Evolutionary conservation across 2,113 vertebrate species (phyloP).

Genomic region (Trachemys scripta): DNA sequence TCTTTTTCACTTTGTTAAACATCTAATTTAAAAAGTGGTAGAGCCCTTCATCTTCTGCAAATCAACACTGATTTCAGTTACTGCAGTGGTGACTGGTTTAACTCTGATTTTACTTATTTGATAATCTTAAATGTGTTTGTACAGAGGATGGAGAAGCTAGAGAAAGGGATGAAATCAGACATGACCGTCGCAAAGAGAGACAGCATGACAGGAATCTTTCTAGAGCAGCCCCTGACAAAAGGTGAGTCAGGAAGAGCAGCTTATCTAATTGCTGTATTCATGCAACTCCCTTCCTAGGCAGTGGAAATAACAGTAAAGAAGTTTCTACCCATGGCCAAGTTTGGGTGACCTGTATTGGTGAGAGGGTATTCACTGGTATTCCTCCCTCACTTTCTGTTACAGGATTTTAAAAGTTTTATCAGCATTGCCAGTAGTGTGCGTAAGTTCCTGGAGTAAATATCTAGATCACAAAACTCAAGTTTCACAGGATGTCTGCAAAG

Average conservation of each 20-base stretch:
- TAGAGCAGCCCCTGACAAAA: slow-evolving; percentile 95
- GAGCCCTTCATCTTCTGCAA: not conserved
- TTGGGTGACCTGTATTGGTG: not conserved
- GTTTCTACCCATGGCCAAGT: not conserved
- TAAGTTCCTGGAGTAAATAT: not conserved
- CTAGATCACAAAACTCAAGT: not conserved
- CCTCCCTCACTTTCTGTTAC: not conserved
- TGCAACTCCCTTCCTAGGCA: not conserved
- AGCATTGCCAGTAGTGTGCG: not conserved
- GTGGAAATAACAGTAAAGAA: not conserved
- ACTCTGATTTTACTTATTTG: not conserved
- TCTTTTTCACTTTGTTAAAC: not conserved
- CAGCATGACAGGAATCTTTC: slow-evolving; percentile 96
- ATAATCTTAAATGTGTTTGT: slow-evolving; percentile 44
- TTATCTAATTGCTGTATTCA: not conserved
- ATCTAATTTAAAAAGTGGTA: not conserved
- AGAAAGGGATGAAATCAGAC: slow-evolving; percentile 95
- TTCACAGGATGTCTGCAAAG: not conserved
- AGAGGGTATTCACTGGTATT: not conserved
- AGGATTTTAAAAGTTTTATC: not conserved
- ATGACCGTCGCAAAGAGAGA: slow-evolving; percentile 93
- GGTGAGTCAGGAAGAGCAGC: slow-evolving; percentile 76
- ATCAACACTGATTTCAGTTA: not conserved
- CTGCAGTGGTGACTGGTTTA: not conserved
- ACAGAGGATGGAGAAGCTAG: slow-evolving; percentile 92